These are phyloP conservation scores for Sebastes diaconus DNA, from an alignment of 2,797 vertebrate species.

Conservation along the genomic window DNA sequence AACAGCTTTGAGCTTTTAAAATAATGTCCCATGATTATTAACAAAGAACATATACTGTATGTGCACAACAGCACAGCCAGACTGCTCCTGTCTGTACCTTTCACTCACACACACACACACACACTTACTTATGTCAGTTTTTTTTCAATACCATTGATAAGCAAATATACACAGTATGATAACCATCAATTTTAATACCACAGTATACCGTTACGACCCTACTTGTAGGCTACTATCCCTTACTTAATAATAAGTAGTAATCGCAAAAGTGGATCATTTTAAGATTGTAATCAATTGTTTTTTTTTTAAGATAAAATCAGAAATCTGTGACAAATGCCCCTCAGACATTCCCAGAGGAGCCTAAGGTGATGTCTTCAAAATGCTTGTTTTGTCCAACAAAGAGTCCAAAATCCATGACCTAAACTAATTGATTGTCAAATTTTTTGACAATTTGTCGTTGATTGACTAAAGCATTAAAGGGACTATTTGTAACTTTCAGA, in stretches of 20 bases:
- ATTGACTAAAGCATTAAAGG: background rate
- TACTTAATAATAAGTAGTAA: background rate
- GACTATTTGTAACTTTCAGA: too few species aligned
- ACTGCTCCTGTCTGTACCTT: too few species aligned
- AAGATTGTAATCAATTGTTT: background rate
- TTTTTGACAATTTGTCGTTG: background rate
- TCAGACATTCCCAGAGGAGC: background rate
- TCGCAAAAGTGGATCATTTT: background rate
- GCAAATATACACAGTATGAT: too few species aligned
- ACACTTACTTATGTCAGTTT: too few species aligned
- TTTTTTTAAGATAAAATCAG: background rate
- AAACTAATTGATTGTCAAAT: background rate
- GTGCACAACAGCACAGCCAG: too few species aligned
- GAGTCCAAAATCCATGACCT: background rate
- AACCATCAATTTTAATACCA: too few species aligned
- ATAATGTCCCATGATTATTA: too few species aligned
- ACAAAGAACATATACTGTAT: too few species aligned
- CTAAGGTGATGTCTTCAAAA: background rate
- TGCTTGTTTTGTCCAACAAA: background rate
- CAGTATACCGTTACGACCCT: too few species aligned
- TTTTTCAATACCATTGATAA: too few species aligned
- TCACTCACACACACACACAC: too few species aligned
- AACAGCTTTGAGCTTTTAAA: too few species aligned
- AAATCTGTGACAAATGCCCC: background rate
- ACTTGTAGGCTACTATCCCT: background rate